Evolutionary conservation across 2,113 vertebrate species (phyloP), one percentile per base, ranked within the genome.

Genomic region (Sander lucioperca): DNA sequence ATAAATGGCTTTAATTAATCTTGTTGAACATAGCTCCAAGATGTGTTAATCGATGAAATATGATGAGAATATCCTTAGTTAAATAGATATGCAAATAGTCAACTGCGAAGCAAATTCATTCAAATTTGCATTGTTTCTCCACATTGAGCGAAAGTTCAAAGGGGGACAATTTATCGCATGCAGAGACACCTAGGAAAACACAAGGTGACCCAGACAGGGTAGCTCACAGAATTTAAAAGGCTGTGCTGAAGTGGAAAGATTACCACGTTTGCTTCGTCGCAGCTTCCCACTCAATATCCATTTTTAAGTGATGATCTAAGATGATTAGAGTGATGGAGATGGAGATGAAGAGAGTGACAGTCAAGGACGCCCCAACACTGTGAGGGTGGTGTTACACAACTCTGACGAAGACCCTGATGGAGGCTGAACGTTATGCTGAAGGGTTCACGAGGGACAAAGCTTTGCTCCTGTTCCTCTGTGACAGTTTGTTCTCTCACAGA

Each of bases 1-100:
- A 93, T 84, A 92, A 93, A 93, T 88, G 84, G 64, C 78, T 91
- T 91, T 89, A 92, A 93, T 93, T 90, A 80, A 91, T 93, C 88
- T 89, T 51, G 5, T 25, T 53, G 83, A 88, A 63, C 54, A n/a
- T 25, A 4, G 67, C 88, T 77, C 43, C 36, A 16, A 86, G 89
- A 91, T 84, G 83, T 76, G 75, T 74, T 74, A 57, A 83, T 80
- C 59, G 43, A 87, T 93, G 85, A 92, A 91, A 91, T 91, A 92
- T 85, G 85, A 89, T 64, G 83, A 86, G 84, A 83, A 53, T 80
- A 85, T 83, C 84, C 84, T 77, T 12, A 53, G 86, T 68, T 79
- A 68, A 84, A 91, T 76, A 65, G 82, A 91, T 83, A 91, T 92
- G 92, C 89, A 93, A 94, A 94, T 93, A 63, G 54, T 82, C 85